phyloP scores from a whole-genome alignment of 2,888 invertebrate species.

The Prostheceraeus crozeri region DNA sequence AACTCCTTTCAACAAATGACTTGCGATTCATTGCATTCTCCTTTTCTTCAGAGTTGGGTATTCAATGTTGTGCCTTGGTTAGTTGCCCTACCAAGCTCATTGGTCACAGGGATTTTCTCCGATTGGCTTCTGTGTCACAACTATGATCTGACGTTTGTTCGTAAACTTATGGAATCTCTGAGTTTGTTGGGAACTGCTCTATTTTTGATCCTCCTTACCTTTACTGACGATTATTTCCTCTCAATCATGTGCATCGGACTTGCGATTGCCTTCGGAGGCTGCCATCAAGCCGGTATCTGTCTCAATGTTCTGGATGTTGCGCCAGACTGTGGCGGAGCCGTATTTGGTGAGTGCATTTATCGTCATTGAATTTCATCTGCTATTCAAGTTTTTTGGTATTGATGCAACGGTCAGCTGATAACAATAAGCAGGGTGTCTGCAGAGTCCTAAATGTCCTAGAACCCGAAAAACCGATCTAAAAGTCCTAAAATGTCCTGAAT shows the following conservation, averaged over 20 bases:
- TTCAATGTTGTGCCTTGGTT: conserved; percentile 69
- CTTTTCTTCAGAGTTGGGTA: conserved; percentile 64
- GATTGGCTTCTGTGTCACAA: conserved; percentile 47
- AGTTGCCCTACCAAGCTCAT: conserved; percentile 63
- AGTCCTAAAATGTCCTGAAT: too few relatives aligned
- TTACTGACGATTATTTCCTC: conserved; percentile 51
- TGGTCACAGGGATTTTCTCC: conserved; percentile 64
- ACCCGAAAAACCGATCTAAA: too few relatives aligned
- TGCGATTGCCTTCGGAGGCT: conserved; percentile 64
- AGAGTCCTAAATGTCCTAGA: too few relatives aligned
- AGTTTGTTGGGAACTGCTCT: conserved; percentile 57
- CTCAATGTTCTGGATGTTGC: conserved; percentile 69
- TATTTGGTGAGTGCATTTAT: conserved; percentile 62
- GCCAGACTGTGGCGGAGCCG: conserved; percentile 66
- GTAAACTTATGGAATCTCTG: conserved; percentile 58
- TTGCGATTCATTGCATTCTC: too few relatives aligned
- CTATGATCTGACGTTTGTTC: conserved; percentile 57
- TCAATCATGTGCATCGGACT: conserved; percentile 61
- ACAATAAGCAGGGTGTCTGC: too few relatives aligned
- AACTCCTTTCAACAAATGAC: too few relatives aligned
- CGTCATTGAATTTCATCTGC: neutral
- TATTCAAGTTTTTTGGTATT: neutral
- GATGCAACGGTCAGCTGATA: neutral
- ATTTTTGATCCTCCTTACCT: conserved; percentile 58
- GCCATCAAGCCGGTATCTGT: conserved; percentile 66